Evolutionary conservation across 2,888 invertebrate species (phyloP).

Genomic region (Ormyrus pomaceus): DNA sequence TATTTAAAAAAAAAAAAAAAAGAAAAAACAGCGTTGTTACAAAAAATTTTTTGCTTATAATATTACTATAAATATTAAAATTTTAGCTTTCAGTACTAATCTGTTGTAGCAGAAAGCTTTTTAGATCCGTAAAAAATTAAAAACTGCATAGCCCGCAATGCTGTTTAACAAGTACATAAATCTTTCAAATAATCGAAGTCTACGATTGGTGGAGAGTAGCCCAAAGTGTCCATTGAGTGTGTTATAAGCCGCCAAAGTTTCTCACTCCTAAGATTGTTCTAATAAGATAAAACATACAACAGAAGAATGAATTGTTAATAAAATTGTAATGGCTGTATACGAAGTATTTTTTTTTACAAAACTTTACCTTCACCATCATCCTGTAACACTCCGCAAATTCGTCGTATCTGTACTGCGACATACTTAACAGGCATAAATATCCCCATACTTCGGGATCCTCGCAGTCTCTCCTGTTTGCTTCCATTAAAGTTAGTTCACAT

Average conservation of each 20-base stretch:
- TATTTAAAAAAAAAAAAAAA: background rate
- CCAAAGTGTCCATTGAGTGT: conserved; percentile 62
- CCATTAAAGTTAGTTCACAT: conserved; percentile 63
- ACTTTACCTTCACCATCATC: conserved; percentile 59
- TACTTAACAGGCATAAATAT: conserved; percentile 66
- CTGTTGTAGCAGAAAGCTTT: background rate
- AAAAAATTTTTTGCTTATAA: too few relatives aligned
- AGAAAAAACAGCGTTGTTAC: background rate
- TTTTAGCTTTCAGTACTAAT: background rate
- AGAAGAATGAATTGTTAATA: conserved; percentile 62
- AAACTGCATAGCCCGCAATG: conserved; percentile 24
- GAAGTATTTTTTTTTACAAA: background rate
- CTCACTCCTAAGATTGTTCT: conserved; percentile 67
- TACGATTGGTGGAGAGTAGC: conserved; percentile 61
- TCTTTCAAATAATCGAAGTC: conserved; percentile 35
- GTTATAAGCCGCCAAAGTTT: conserved; percentile 67
- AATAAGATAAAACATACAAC: conserved; percentile 41
- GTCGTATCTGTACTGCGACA: conserved; percentile 62
- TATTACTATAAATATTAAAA: too few relatives aligned
- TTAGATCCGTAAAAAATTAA: background rate
- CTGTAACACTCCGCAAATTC: conserved; percentile 68
- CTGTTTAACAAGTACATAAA: conserved; percentile 33
- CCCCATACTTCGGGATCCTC: conserved; percentile 65
- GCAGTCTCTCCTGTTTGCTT: conserved; percentile 66
- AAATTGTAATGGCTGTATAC: conserved; percentile 55